Evolutionary conservation across 2,888 invertebrate genomes (phyloP).

Genomic region (Criorhina ranunculi): DNA sequence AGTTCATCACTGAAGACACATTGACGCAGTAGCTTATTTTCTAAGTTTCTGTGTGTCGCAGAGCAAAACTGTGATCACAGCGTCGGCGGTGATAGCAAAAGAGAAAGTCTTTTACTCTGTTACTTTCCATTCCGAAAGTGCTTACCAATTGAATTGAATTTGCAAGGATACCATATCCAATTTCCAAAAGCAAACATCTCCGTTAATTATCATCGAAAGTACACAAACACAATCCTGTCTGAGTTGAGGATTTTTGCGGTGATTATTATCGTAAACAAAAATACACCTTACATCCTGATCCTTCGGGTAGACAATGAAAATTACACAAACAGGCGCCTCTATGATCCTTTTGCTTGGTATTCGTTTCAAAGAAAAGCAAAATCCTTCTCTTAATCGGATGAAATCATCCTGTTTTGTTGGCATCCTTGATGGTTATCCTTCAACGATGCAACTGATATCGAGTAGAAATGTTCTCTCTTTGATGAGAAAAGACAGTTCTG

Average conservation of each 20-base stretch:
- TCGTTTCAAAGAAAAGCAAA: slow-evolving; percentile 45
- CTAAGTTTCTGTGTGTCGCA: no score
- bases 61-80: no score
- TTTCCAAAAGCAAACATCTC: slow-evolving; percentile 60
- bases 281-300: slow-evolving; percentile 72
- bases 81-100: no score
- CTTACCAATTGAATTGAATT: neutral
- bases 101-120: no score
- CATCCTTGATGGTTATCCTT: slow-evolving; percentile 61
- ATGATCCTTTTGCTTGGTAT: slow-evolving; percentile 33
- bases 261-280: slow-evolving; percentile 74
- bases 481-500: slow-evolving; percentile 16
- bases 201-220: slow-evolving; percentile 45
- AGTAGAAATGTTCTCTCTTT: slow-evolving; percentile 14
- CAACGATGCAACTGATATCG: slow-evolving; percentile 55
- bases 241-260: slow-evolving; percentile 60
- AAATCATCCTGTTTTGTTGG: slow-evolving; percentile 61
- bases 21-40: no score
- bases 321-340: slow-evolving; percentile 62
- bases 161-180: slow-evolving; percentile 28
- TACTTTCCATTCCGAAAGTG: no score
- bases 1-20: no score
- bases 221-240: slow-evolving; percentile 57
- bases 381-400: slow-evolving; percentile 64
- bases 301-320: slow-evolving; percentile 9